Percentiles rank a stretch among this genome's conserved stretches.
These are phyloP conservation scores for Channa maculata DNA, from an alignment of 2,113 vertebrate species.

Conservation along the genomic window DNA sequence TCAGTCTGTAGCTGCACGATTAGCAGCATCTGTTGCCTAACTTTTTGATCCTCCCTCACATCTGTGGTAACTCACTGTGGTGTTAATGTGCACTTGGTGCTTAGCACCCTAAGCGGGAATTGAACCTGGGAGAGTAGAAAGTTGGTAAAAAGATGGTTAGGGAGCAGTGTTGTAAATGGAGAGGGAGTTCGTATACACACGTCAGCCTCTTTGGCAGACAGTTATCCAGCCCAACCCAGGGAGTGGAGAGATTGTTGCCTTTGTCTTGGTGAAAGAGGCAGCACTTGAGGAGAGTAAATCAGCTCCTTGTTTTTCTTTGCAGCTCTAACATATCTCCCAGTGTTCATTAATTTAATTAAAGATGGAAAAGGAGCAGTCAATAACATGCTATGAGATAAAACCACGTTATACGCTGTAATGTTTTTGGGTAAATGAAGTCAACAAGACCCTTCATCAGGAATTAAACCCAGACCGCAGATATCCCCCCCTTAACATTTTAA, in stretches of 20 bases:
- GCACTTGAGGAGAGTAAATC: slow-evolving; percentile 64
- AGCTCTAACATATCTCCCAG: slow-evolving; percentile 63
- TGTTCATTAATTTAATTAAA: slow-evolving; percentile 76
- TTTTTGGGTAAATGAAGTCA: slow-evolving; percentile 17
- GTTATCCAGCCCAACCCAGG: slow-evolving; percentile 61
- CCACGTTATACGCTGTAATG: slow-evolving; percentile 45
- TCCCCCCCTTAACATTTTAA: not conserved
- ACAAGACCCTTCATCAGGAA: slow-evolving; percentile 21
- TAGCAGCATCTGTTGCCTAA: slow-evolving; percentile 72
- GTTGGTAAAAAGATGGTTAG: not conserved
- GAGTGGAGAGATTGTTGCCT: slow-evolving; percentile 69
- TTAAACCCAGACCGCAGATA: slow-evolving; percentile 2
- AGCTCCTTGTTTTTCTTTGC: slow-evolving; percentile 66
- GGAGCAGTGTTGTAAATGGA: slow-evolving; percentile 57
- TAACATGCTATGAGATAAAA: slow-evolving; percentile 54
- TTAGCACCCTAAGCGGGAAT: slow-evolving; percentile 11
- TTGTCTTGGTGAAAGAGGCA: slow-evolving; percentile 62
- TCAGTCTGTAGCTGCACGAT: slow-evolving; percentile 63
- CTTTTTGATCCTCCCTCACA: slow-evolving; percentile 71
- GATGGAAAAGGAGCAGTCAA: slow-evolving; percentile 54
- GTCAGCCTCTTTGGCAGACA: slow-evolving; percentile 53
- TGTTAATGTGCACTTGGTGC: slow-evolving; percentile 57
- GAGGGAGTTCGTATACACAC: slow-evolving; percentile 22
- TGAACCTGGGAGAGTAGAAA: no score
- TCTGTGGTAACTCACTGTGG: slow-evolving; percentile 61